phyloP scores from a whole-genome alignment of 1,140 invertebrate genomes.

The Bombyx mori region DNA sequence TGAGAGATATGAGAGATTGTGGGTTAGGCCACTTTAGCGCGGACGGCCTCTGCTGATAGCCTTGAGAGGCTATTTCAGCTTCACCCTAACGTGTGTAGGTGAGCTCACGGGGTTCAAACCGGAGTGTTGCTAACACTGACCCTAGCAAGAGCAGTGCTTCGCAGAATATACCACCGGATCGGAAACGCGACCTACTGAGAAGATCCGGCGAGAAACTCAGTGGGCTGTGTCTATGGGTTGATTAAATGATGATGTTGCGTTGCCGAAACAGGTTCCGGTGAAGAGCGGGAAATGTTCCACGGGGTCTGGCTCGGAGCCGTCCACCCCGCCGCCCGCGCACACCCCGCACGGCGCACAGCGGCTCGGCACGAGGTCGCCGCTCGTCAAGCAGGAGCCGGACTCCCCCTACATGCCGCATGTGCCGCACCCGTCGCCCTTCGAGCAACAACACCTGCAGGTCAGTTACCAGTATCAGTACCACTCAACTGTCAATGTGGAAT shows the following conservation, averaged over 20 bases:
- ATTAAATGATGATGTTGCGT: constrained; percentile 2
- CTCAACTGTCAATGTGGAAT: no score
- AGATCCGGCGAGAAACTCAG: no score
- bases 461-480: constrained; percentile 6
- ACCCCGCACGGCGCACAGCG: constrained; percentile 33
- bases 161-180: no score
- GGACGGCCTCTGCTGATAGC: not conserved
- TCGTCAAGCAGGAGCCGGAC: constrained; percentile 33
- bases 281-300: constrained; percentile 74
- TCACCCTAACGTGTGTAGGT: no score
- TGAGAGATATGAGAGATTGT: not conserved
- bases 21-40: no score
- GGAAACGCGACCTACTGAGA: no score
- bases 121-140: no score
- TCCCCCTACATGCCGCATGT: constrained; percentile 23
- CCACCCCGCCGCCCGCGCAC: constrained; percentile 62
- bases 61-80: not conserved
- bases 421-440: constrained; percentile 34
- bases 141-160: no score
- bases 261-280: constrained; percentile 24
- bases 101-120: no score
- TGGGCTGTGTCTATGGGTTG: not conserved
- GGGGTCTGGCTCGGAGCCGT: constrained; percentile 73
- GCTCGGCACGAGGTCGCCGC: constrained; percentile 45
- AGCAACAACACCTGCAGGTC: constrained; percentile 54